Base-by-base conservation (phyloP, 2,113 vertebrate species). In the Sakesphorus luctuosus region DNA sequence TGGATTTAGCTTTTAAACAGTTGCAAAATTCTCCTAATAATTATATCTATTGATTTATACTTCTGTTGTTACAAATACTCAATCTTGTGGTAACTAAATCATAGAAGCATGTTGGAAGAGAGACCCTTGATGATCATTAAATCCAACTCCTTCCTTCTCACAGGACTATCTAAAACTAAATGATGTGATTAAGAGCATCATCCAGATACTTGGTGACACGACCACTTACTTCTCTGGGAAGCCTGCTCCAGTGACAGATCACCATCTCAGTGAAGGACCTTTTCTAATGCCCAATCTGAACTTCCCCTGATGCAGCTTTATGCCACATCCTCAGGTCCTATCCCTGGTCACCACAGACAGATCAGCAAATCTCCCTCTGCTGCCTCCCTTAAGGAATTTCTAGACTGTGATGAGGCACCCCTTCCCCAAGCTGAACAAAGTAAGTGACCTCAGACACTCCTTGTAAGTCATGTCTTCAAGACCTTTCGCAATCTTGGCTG, bases 151-250 rank as follows among this genome's bases (percentile, higher is more conserved):
- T 62, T 75, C 19, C 25, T 74, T 50, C 50, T 56, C 1, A 2
- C 9, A 74, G 44, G 28, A 65, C 17, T 50, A 43, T 4, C 17
- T 43, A 28, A 69, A 65, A 65, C 11, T 40, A 55, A 84, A 81
- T 2, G 0, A 25, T n/a, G 46, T 7, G 18, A 65, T 44, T 40
- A 73, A 55, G 6, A 81, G 14, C 1, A 4, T 17, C 3, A 7
- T 43, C 38, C 49, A 69, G 28, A 26, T 3, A 3, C n/a, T 62
- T 72, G 55, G 8, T 66, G 66, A 7, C 5, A 2, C 26, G 9
- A n/a, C 23, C 43, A 50, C 14, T 46, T 53, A 33, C 9, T 85
- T 26, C 33, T 33, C 35, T 40, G 40, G 5, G 31, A 6, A 90
- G 8, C 24, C 29, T 65, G 29, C 55, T 78, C 5, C 25, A 75